Base-by-base conservation (phyloP, 2,888 invertebrate species). In the Mylabris sibirica region DNA sequence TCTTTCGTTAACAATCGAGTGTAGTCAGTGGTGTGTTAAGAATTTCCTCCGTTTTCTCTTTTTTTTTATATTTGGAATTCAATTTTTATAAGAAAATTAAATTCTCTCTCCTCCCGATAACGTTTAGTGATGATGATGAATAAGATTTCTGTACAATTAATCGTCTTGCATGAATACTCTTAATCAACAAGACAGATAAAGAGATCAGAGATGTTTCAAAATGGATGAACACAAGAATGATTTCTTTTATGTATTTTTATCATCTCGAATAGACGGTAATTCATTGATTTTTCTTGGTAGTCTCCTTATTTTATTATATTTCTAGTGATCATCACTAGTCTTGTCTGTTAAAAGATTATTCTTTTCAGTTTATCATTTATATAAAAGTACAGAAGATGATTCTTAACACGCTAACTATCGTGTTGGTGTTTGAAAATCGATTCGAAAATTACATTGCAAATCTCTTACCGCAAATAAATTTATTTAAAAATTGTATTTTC, bases 361-460 rank as follows among this genome's bases (percentile, higher is more conserved):
- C 57, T 20, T 22, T 53, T 22, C 9, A 53, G 20, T 53, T 53
- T 44, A 53, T 20, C 22, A 11, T 22, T 53, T 53, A 53, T 53
- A 30, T 30, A 30, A 30, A 53, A 53, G 11, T 11, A 53, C 3
- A 22, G 20, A 22, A 53, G 20, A 11, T 2, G 20, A 22, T 53
- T 2, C 22, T 53, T 22, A 22, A 20, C 49, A 53, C 49, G 49
- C 49, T 53, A 53, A 9, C 20, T 53, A 68, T 60, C 60, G 60
- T 38, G 38, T 22, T 8, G 14, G 9, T 35, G 22, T n/a, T 30
- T 60, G 11, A 2, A 30, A 60, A 60, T 17, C n/a, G 17, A 44
- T 3, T 17, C 8, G 17, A 44, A 12, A 44, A n/a, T n/a, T 44
- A n/a, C n/a, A 30, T 30, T 30, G 1, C 4, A 30, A 30, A 30